Evolutionary conservation across 2,888 invertebrate species (phyloP), one percentile per base, ranked within the genome.

Genomic region (Adelognathus sp.): DNA sequence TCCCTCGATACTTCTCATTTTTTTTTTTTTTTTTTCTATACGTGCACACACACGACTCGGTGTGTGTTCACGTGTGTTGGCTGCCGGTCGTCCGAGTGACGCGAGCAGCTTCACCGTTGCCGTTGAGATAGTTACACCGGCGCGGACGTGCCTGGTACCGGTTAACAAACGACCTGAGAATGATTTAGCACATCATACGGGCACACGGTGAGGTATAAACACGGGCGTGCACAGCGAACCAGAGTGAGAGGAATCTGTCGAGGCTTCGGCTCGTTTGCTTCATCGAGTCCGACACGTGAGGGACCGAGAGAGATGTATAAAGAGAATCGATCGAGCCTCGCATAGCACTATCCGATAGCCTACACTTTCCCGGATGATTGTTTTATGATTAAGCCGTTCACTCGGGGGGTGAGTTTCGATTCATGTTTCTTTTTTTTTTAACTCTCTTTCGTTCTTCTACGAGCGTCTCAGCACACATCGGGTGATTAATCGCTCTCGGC

Each of bases 341-440:
- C 63, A 74, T 27, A 46, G 60, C 41, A 7, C 54, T 70, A 24
- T 50, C 54, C 31, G 31, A 11, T 46, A 66, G 36, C 29, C 41
- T 58, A 31, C 67, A 50, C 44, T 77, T 63, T 63, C 73, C 61
- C 83, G 82, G 89, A 87, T 90, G 91, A 91, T 91, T 91, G 90
- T 91, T 91, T 91, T 90, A 90, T 88, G 90, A 90, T 90, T 89
- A 90, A 91, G 91, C 89, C 88, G 90, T 91, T 91, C 89, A 78
- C 76, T 74, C 69, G 75, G 56, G 61, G 67, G 63, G 58, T 64
- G 72, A 67, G 56, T 63, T 76, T 69, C 61, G 76, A 79, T 69
- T 56, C 46, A 54, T 50, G 63, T 72, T 21, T 64, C 54, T 63
- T 14, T 16, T 24, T 36, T 29, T 64, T 31, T 24, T 24, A 44